Evolutionary conservation across 1,140 invertebrate genomes (phyloP), one percentile per base, ranked within the genome.

Genomic region (Manduca sexta): DNA sequence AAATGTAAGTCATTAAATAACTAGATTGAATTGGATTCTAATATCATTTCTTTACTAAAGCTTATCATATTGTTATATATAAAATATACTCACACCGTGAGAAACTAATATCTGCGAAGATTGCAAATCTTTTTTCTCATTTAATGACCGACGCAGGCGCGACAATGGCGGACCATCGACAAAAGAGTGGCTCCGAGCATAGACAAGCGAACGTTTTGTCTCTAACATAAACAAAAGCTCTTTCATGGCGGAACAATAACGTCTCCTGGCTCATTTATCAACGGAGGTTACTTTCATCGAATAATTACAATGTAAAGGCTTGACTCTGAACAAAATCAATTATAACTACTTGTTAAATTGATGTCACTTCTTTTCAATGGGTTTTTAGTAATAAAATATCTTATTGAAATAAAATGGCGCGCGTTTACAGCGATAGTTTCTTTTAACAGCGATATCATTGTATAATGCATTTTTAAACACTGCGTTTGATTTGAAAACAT

Each of bases 241-340:
- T 82, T 84, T 84, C 71, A 84, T 78, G 61, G 52, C 56, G 53
- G 73, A 62, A 82, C 77, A 81, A 82, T 77, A 61, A 64, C 68
- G 72, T 74, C 69, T 75, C 70, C 71, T 73, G 74, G 69, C 70
- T 82, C 81, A 81, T 84, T 82, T 81, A 79, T 84, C 78, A 82
- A 74, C 62, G 52, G 75, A 79, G 80, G 76, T 80, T 74, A 84
- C 75, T 83, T 79, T 81, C 79, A 77, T 81, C 68, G 63, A 71
- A 72, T 74, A 71, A 84, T 82, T 80, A 79, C 74, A 83, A 79
- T 69, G 74, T 74, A 61, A 49, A 58, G 60, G 49, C 64, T 64
- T 66, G 56, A 65, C 48, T 62, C 53, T 66, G 64, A 65, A 43
- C 31, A 49, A 60, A 57, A 73, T 75, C 75, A 74, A 71, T 73